phyloP scores from a whole-genome alignment of 1,140 invertebrate species.

The Drosophila eugracilis region DNA sequence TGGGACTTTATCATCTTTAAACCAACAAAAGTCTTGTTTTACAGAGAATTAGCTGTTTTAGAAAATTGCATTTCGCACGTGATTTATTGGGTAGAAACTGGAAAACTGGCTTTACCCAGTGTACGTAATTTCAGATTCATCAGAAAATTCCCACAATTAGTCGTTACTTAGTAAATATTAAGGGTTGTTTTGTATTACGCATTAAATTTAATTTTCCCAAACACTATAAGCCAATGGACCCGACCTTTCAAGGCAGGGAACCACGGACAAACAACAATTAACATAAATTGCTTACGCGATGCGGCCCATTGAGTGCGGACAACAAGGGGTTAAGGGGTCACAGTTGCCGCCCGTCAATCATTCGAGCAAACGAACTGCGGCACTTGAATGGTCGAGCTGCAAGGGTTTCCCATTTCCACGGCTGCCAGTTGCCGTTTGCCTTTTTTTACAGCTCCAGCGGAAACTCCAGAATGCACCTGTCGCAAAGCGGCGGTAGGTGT shows the following conservation, averaged over 20 bases:
- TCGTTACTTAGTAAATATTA: conserved; percentile 1
- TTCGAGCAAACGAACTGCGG: conserved; percentile 60
- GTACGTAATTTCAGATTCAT: background rate
- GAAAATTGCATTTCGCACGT: background rate
- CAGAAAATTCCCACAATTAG: conserved; percentile 10
- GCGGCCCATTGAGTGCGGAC: conserved; percentile 59
- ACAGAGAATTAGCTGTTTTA: background rate
- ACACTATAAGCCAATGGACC: conserved; percentile 7
- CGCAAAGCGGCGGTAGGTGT: conserved; percentile 40
- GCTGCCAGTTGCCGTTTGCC: conserved; percentile 11
- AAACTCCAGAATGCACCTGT: conserved; percentile 62
- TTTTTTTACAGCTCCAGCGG: conserved; percentile 12
- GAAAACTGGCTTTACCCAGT: too few species aligned
- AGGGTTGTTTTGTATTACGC: background rate
- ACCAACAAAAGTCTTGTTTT: background rate
- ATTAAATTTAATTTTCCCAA: background rate
- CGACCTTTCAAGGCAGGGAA: conserved; percentile 3
- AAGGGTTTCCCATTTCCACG: conserved; percentile 36
- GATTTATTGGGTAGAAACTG: too few species aligned
- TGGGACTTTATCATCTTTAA: background rate
- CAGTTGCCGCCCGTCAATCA: conserved; percentile 63
- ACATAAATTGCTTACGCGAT: conserved; percentile 71
- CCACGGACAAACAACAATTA: conserved; percentile 52
- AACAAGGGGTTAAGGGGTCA: conserved; percentile 56
- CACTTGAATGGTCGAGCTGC: conserved; percentile 37